A percentile compares a stretch with the other conserved stretches of the same genome.
Evolutionary conservation across 2,113 vertebrate species (phyloP).

Genomic region (Pelecanus crispus): DNA sequence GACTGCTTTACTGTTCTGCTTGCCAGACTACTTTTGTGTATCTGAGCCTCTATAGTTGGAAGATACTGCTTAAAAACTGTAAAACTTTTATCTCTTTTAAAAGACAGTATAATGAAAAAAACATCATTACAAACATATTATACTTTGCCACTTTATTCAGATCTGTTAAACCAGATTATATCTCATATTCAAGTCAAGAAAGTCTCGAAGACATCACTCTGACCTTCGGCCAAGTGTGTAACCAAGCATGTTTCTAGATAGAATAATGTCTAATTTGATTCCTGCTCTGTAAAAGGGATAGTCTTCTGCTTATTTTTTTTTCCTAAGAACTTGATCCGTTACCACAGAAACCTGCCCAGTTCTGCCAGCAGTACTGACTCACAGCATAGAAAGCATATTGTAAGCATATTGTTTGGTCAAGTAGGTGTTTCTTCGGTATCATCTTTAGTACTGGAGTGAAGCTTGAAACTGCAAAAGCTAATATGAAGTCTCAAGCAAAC

Average conservation of each 20-base stretch:
- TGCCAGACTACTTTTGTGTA: background rate
- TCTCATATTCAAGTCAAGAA: background rate
- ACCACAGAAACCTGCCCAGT: background rate
- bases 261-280: background rate
- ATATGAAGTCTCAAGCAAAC: background rate
- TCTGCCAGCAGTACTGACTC: background rate
- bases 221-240: background rate
- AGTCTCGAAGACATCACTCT: background rate
- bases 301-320: background rate
- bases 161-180: background rate
- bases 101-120: background rate
- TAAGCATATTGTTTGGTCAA: background rate
- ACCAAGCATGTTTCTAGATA: background rate
- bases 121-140: background rate
- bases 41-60: background rate
- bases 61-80: background rate
- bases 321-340: background rate
- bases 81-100: background rate
- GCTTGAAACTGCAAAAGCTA: background rate
- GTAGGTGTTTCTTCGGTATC: background rate
- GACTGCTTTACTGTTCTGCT: background rate
- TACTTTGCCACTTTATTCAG: background rate
- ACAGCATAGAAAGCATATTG: background rate
- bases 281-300: background rate
- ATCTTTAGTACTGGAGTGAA: background rate